These are phyloP conservation scores for Globicephala melas DNA, from an alignment of 2,113 vertebrate genomes.

Conservation along the genomic window DNA sequence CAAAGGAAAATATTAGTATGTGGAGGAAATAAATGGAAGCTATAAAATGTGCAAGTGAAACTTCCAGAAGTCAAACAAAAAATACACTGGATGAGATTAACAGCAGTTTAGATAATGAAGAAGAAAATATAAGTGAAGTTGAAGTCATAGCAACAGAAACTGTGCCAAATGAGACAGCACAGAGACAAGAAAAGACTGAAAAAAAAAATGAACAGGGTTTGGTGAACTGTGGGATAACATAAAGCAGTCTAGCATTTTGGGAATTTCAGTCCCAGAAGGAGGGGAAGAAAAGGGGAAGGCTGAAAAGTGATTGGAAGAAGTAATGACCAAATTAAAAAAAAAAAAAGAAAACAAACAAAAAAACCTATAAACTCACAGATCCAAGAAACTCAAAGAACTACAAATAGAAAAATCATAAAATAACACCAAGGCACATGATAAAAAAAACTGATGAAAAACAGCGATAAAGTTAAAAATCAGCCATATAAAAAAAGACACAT, in stretches of 20 bases:
- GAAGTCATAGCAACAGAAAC: neutral
- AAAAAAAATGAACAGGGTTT: neutral
- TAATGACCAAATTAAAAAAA: neutral
- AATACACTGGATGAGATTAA: neutral
- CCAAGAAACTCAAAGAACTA: neutral
- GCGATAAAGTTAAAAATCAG: neutral
- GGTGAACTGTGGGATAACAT: neutral
- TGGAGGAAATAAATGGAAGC: neutral
- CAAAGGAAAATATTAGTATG: neutral
- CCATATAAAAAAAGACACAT: neutral
- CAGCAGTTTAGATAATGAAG: neutral
- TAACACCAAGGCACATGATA: neutral
- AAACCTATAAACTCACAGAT: neutral
- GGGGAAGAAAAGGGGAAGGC: neutral
- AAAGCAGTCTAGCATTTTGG: neutral
- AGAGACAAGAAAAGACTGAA: neutral
- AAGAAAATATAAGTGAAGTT: neutral
- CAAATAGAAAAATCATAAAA: neutral
- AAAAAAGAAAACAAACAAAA: neutral
- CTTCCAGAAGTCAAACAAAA: neutral
- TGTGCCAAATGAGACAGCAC: neutral
- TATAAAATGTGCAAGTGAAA: neutral
- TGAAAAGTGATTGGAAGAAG: neutral
- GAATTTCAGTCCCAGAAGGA: neutral
- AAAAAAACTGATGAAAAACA: neutral